Conservation (phyloP, 2,113 vertebrate species). For the Panurus biarmicus region DNA sequence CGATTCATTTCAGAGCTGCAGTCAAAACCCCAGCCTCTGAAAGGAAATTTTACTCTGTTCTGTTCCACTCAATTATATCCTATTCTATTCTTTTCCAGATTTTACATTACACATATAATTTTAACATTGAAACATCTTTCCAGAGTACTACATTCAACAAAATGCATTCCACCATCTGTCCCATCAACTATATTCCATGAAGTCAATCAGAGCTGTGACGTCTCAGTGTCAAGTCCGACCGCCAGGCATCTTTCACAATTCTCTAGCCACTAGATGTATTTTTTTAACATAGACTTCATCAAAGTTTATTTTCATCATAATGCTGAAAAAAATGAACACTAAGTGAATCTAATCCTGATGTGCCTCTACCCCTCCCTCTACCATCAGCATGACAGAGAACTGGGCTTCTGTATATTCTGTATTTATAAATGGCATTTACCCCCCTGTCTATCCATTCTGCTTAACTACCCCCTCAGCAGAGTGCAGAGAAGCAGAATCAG, state of each 20-base stretch:
- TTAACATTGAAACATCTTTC: neutral
- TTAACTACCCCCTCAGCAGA: neutral
- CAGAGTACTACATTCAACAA: neutral
- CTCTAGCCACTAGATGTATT: neutral
- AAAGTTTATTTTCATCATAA: neutral
- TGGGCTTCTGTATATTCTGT: neutral
- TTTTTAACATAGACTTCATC: neutral
- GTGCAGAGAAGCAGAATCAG: neutral
- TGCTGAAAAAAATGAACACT: neutral
- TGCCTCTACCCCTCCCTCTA: neutral
- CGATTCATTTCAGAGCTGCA: neutral
- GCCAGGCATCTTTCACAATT: neutral
- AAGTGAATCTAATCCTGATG: neutral
- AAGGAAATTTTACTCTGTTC: neutral
- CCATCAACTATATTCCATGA: neutral
- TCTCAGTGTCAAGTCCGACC: neutral
- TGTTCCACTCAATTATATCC: neutral
- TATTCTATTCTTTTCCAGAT: neutral
- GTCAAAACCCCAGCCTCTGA: neutral
- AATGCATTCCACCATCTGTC: neutral
- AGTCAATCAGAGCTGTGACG: neutral
- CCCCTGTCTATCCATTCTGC: neutral
- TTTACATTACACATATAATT: neutral
- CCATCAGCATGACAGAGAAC: neutral
- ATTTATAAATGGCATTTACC: neutral